phyloP scores from a whole-genome alignment of 2,113 vertebrate species.

The Heterotilapia buettikoferi region DNA sequence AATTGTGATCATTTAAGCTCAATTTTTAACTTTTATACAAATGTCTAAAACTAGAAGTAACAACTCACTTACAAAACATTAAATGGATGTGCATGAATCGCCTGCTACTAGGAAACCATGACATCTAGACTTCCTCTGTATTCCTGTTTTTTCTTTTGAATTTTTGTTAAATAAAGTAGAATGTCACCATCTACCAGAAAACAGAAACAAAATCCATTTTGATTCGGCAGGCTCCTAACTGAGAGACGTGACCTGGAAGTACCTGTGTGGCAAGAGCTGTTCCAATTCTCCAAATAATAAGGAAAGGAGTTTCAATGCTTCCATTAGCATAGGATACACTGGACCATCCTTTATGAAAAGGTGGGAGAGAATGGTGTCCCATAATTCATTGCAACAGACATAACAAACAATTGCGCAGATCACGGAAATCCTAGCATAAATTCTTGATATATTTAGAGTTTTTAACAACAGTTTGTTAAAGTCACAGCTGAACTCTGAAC shows the following conservation, averaged over 20 bases:
- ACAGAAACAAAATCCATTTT: not conserved
- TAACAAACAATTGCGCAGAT: not conserved
- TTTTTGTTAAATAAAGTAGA: not conserved
- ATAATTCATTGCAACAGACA: not conserved
- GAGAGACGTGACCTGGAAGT: not conserved
- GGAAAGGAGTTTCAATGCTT: rapidly evolving
- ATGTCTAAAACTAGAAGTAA: not conserved
- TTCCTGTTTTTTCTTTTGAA: not conserved
- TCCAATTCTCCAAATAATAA: not conserved
- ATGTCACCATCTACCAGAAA: rapidly evolving
- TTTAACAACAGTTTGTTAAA: not conserved
- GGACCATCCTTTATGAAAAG: not conserved
- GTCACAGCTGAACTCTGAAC: not conserved
- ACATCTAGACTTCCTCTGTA: not conserved
- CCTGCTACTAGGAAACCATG: not conserved
- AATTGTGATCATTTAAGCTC: rapidly evolving
- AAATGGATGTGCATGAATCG: not conserved
- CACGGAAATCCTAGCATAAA: rapidly evolving
- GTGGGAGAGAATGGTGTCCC: not conserved
- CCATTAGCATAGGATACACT: not conserved
- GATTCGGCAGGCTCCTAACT: not conserved
- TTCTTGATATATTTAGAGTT: not conserved
- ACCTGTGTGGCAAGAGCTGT: not conserved
- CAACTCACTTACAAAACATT: not conserved
- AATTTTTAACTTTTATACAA: not conserved